These are phyloP conservation scores for Callyntrura sp. DNA, from an alignment of 2,888 invertebrate species.

Conservation along the genomic window DNA sequence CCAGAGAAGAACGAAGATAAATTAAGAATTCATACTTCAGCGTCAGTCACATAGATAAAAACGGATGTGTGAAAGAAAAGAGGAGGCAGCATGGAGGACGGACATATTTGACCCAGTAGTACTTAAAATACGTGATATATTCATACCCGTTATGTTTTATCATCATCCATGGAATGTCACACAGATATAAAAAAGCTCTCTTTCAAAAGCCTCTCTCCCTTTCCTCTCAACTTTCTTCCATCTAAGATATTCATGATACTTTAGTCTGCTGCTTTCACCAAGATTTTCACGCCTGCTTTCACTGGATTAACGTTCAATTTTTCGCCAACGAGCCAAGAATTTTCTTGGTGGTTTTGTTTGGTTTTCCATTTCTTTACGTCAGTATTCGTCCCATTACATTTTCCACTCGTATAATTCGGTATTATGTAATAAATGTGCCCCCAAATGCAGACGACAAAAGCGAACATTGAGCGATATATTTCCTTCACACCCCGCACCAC, in stretches of 20 bases:
- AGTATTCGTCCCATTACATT: constrained; percentile 6
- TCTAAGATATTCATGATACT: constrained; percentile 54
- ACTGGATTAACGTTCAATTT: constrained; percentile 72
- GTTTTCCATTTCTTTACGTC: constrained; percentile 3
- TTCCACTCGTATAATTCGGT: no score
- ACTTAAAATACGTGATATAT: constrained; percentile 37
- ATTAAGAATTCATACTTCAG: constrained; percentile 8
- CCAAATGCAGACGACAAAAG: no score
- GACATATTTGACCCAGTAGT: background rate
- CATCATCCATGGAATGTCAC: background rate
- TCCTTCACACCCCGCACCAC: no score
- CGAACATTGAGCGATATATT: no score
- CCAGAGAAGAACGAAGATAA: constrained; percentile 15
- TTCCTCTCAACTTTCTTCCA: constrained; percentile 33
- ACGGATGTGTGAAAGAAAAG: background rate
- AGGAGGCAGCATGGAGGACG: background rate
- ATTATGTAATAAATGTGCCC: no score
- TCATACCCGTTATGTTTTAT: background rate
- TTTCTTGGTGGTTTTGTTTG: constrained; percentile 57
- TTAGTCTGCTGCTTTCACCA: constrained; percentile 43
- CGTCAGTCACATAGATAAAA: constrained; percentile 35
- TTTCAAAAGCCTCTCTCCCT: background rate
- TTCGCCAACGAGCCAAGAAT: constrained; percentile 69
- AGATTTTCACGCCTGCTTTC: constrained; percentile 74
- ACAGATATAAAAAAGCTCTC: constrained; percentile 18